Conservation (phyloP, 2,797 vertebrate genomes). For the Emydoidea blandingii region DNA sequence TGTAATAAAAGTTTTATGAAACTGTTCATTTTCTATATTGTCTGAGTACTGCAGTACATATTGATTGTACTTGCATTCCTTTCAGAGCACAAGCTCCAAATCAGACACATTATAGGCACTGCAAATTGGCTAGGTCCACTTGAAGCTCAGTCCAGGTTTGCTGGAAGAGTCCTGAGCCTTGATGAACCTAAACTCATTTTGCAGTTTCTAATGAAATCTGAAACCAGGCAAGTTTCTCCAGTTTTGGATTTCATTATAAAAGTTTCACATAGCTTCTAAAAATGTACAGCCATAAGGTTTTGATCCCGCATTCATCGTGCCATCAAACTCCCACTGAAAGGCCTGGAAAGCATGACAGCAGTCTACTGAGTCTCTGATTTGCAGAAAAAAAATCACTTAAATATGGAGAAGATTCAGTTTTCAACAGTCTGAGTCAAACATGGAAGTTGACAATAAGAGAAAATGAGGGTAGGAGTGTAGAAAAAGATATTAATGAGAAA, state of each 20-base stretch:
- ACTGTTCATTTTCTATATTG: not conserved
- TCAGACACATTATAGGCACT: not conserved
- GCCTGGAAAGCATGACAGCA: not conserved
- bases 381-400: not conserved
- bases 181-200: conserved; percentile 8
- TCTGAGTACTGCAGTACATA: not conserved
- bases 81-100: not conserved
- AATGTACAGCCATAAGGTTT: not conserved
- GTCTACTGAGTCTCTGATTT: not conserved
- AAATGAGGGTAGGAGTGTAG: not conserved
- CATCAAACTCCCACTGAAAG: not conserved
- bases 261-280: not conserved
- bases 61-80: not conserved
- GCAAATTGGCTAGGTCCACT: not conserved
- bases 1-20: not conserved
- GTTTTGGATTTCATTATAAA: not conserved
- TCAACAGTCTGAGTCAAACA: not conserved
- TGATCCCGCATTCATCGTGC: not conserved
- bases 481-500: not conserved
- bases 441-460: not conserved
- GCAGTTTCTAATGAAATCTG: not conserved
- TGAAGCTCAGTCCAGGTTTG: not conserved
- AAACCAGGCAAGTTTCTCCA: not conserved
- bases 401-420: not conserved
- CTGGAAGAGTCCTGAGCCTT: not conserved